A percentile compares a stretch with the other conserved stretches of the same genome.
These are phyloP conservation scores for Hypomecis punctinalis DNA, from an alignment of 2,888 invertebrate species.

Conservation along the genomic window DNA sequence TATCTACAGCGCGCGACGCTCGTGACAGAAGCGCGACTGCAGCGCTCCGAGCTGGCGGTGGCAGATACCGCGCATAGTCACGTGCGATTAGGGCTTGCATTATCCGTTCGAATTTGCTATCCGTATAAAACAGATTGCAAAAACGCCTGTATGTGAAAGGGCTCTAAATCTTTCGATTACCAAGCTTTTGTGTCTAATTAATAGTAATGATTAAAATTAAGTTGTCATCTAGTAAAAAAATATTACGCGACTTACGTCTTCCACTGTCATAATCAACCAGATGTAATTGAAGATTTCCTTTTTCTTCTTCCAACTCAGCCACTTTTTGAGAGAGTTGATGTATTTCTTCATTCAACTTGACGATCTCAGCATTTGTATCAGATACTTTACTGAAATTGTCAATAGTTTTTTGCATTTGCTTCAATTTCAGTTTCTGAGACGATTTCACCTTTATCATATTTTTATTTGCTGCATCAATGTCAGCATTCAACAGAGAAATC, in stretches of 20 bases:
- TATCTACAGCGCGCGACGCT: no score
- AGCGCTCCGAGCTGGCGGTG: no score
- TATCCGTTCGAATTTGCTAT: no score
- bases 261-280: slow-evolving; percentile 92
- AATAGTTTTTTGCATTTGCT: slow-evolving; percentile 90
- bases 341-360: slow-evolving; percentile 86
- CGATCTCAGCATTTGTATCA: slow-evolving; percentile 88
- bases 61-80: no score
- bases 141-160: no score
- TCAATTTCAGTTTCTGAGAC: slow-evolving; percentile 88
- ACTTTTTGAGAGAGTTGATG: slow-evolving; percentile 89
- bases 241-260: slow-evolving; percentile 80
- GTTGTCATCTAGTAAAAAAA: neutral
- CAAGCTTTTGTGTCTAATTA: no score
- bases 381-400: slow-evolving; percentile 88
- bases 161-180: no score
- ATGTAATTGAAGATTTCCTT: slow-evolving; percentile 94
- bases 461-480: slow-evolving; percentile 90
- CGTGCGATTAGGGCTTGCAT: no score
- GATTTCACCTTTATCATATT: slow-evolving; percentile 91
- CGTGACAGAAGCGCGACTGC: no score
- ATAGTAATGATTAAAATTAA: neutral
- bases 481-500: slow-evolving; percentile 86
- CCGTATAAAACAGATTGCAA: no score
- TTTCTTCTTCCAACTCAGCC: slow-evolving; percentile 95